phyloP scores from a whole-genome alignment of 2,888 invertebrate species.

The Agrochola circellaris region DNA sequence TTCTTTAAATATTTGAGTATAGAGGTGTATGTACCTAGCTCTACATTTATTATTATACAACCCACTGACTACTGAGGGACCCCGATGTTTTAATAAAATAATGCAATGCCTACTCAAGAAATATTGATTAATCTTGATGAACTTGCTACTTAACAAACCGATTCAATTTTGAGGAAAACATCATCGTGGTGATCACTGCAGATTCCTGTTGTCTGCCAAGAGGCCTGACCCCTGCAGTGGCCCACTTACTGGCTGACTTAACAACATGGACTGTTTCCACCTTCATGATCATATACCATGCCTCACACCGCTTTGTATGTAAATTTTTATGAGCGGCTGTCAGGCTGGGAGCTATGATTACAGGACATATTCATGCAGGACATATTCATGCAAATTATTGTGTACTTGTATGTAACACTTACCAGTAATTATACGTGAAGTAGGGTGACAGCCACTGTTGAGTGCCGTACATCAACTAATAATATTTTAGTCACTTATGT shows the following conservation, averaged over 20 bases:
- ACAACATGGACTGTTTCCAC: background rate
- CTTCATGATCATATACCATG: constrained; percentile 4
- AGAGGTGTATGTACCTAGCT: background rate
- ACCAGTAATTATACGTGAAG: constrained; percentile 8
- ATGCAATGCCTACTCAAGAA: background rate
- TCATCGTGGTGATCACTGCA: background rate
- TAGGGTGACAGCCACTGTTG: constrained; percentile 10
- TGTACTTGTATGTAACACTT: constrained; percentile 7
- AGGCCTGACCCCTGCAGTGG: no score
- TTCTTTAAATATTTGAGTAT: background rate
- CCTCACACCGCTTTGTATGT: constrained; percentile 48
- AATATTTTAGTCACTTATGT: background rate
- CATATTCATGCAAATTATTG: constrained; percentile 57
- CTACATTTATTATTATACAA: background rate
- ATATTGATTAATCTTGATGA: background rate
- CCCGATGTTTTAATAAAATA: background rate
- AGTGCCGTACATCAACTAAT: background rate
- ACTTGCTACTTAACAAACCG: background rate
- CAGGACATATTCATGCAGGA: constrained; percentile 34
- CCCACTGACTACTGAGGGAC: background rate
- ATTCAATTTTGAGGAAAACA: background rate
- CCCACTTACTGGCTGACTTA: background rate
- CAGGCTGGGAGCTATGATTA: constrained; percentile 38
- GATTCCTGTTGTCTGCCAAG: background rate
- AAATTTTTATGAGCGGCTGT: constrained; percentile 46